Conservation (phyloP, 1,140 invertebrate species). For the Calosoma granatense region DNA sequence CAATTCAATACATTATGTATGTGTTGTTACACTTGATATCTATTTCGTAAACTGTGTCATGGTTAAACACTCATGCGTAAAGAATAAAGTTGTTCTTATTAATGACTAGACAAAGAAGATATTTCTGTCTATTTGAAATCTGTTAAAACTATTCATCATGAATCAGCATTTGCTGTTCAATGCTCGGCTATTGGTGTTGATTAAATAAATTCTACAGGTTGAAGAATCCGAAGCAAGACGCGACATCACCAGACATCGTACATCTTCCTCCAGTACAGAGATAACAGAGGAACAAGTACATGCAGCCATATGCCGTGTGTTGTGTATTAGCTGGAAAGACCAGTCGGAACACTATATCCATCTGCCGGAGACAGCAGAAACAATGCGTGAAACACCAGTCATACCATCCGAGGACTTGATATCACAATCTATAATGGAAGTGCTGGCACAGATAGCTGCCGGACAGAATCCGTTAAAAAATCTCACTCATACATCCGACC, state of each 20-base stretch:
- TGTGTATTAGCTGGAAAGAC: slow-evolving; percentile 55
- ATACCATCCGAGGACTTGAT: slow-evolving; percentile 42
- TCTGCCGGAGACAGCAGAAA: slow-evolving; percentile 49
- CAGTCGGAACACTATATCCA: slow-evolving; percentile 46
- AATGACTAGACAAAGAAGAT: too few relatives aligned
- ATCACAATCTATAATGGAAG: slow-evolving; percentile 59
- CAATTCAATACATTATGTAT: too few relatives aligned
- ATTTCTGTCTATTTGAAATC: too few relatives aligned
- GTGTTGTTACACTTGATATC: too few relatives aligned
- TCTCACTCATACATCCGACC: slow-evolving; percentile 39
- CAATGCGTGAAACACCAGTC: slow-evolving; percentile 36
- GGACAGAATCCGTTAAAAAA: slow-evolving; percentile 50
- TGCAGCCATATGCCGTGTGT: slow-evolving; percentile 47
- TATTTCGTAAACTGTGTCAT: too few relatives aligned
- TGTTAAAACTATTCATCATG: too few relatives aligned
- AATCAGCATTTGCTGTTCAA: too few relatives aligned
- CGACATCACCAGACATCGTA: slow-evolving; percentile 25
- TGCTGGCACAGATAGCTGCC: slow-evolving; percentile 47
- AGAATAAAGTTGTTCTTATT: too few relatives aligned
- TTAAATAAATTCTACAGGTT: slow-evolving; percentile 22
- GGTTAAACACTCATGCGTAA: too few relatives aligned
- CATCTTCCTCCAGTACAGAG: slow-evolving; percentile 27
- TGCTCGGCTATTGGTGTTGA: too few relatives aligned
- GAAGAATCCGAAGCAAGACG: slow-evolving; percentile 33
- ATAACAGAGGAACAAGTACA: slow-evolving; percentile 48